Evolutionary conservation across 23 tunicate genomes (phyloP), one percentile per base, ranked within the genome.

Genomic region (Trididemnum clinides): DNA sequence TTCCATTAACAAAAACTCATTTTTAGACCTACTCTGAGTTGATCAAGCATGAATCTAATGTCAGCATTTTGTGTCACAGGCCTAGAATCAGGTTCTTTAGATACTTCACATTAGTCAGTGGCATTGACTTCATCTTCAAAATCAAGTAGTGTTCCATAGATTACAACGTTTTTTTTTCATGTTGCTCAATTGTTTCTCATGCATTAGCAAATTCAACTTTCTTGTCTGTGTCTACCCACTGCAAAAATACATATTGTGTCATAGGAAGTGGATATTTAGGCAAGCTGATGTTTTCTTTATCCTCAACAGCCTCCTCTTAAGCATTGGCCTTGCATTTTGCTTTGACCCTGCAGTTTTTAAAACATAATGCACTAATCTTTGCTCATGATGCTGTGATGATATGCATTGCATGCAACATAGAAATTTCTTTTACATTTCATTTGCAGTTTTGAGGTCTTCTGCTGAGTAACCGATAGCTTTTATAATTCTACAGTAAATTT

Each of bases 1-100:
- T 82, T 82, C 77, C 79, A 82, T 64, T 82, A 78, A 82, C 77
- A 78, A 78, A 82, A 82, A 82, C 21, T 82, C 79, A 6, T 66
- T 82, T 82, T 78, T 58, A 82, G 35, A 30, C 75, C 35, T 51
- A 78, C 30, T 10, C 69, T 33, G 71, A 78, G 71, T 78, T 54
- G 84, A 54, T 78, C 71, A 31, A 78, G 84, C 71, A 78, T 78
- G 7, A 27, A 25, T 78, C 84, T 78, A 33, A 78, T 78, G 84
- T 78, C 84, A 78, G 69, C 84, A 78, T 76, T 76, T 26, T 78
- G 84, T 78, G 84, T 10, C 30, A 78, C 6, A 20, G 37, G 69
- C 84, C 23, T 71, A 54, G 69, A 71, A 78, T 78, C 35, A 38
- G 69, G 69, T 51, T 78, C 69, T 78, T 78, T 34, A 27, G 84